phyloP scores from a whole-genome alignment of 1,140 invertebrate species.

The Pomacea maculata region DNA sequence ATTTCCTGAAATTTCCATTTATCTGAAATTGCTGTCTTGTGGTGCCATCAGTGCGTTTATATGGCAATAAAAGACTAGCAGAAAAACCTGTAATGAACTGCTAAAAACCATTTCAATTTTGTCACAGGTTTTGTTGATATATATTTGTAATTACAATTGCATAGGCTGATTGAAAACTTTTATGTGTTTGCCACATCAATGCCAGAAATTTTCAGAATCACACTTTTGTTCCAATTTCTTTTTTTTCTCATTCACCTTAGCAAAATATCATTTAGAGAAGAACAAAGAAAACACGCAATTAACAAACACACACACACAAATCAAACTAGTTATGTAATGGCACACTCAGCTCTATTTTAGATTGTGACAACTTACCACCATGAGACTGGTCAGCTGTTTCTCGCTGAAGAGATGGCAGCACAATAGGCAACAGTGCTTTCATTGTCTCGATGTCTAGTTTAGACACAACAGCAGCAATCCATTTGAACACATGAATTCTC shows the following conservation, averaged over 20 bases:
- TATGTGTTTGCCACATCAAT: not conserved
- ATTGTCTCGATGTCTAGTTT: slow-evolving; percentile 70
- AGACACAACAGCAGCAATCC: slow-evolving; percentile 74
- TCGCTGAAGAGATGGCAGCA: slow-evolving; percentile 75
- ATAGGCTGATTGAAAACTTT: not conserved
- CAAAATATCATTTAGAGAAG: not conserved
- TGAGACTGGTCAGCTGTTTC: slow-evolving; percentile 65
- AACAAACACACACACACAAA: too few species aligned
- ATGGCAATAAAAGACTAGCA: too few species aligned
- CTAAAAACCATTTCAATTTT: too few species aligned
- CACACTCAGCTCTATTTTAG: not conserved
- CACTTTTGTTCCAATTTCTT: too few species aligned
- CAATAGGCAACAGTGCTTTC: slow-evolving; percentile 66
- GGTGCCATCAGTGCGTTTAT: too few species aligned
- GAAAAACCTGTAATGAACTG: too few species aligned
- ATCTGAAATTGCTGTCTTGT: not conserved
- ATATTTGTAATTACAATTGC: too few species aligned
- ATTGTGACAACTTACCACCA: slow-evolving; percentile 42
- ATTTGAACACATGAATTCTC: slow-evolving; percentile 76
- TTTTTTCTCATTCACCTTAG: not conserved
- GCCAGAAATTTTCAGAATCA: not conserved
- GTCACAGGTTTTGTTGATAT: too few species aligned
- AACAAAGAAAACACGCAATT: not conserved
- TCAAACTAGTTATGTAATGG: not conserved
- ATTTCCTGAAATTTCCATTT: not conserved